Base-by-base conservation (phyloP, 2,888 invertebrate species). In the Synanthedon andrenaeformis region DNA sequence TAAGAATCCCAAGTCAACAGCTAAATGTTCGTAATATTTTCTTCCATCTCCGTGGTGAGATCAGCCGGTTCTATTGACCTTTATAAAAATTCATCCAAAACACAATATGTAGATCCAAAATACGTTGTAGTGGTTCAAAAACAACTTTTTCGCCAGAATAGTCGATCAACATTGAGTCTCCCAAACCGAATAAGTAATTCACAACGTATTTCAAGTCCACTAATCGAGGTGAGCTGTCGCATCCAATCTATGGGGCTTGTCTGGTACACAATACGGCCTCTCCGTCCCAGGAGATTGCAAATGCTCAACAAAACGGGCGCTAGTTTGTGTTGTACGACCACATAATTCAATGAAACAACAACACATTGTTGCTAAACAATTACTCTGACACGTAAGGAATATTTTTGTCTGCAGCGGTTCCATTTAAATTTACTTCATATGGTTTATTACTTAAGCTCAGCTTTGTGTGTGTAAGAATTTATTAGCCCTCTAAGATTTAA, bases 271-370 rank as follows among this genome's bases (percentile, higher is more conserved):
- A 73, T 73, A 65, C 64, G 62, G 63, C 10, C 23, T 12, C 14
- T 12, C 60, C 55, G 55, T 53, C 69, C 63, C 65, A 51, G 23
- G 70, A 59, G 69, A 64, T 58, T 57, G 62, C 62, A 56, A 58
- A 60, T 57, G 60, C 62, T 61, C 62, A 56, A 57, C 62, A 59
- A 63, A 66, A 72, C 73, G 71, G 73, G 71, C 62, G 57, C 56
- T 52, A 59, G 58, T 61, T 59, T 49, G 23, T 49, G 45, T 14
- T 35, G 10, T 60, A 57, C 60, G 54, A 57, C 52, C 49, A 55
- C 56, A 57, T 56, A 52, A 55, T 54, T 55, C 54, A 55, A 17
- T 12, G 49, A 49, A 49, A 49, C 49, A 49, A 45, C 23, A 17
- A 17, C 19, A 19, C 23, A 23, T 14, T 14, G n/a, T 45, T 14